phyloP scores from a whole-genome alignment of 1,140 invertebrate species.

The Arctopsyche grandis region DNA sequence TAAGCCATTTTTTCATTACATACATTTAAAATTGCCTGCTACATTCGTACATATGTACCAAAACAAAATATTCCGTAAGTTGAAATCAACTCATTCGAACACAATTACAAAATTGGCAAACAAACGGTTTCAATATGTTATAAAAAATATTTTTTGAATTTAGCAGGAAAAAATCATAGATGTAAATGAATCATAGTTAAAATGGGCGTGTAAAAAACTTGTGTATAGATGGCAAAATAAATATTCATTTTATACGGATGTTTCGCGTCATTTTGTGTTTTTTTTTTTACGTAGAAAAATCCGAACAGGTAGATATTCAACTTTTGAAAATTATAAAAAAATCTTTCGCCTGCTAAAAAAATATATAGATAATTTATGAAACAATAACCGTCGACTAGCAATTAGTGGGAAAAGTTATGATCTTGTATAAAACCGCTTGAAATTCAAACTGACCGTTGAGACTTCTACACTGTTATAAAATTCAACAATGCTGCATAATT shows the following conservation, averaged over 20 bases:
- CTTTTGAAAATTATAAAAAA: slow-evolving; percentile 15
- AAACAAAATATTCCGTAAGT: background rate
- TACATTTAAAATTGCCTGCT: background rate
- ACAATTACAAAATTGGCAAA: too few relatives aligned
- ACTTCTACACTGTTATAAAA: too few relatives aligned
- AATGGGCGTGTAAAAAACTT: background rate
- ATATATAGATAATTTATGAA: too few relatives aligned
- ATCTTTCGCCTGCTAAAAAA: background rate
- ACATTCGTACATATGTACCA: background rate
- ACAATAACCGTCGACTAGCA: too few relatives aligned
- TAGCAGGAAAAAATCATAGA: background rate
- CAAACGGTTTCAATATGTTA: background rate
- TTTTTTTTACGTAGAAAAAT: too few relatives aligned
- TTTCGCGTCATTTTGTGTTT: background rate
- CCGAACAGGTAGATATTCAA: background rate
- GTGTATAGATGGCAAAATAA: slow-evolving; percentile 15
- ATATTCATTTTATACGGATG: slow-evolving; percentile 1
- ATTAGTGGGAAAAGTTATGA: too few relatives aligned
- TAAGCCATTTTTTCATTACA: too few relatives aligned
- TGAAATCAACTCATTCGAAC: too few relatives aligned
- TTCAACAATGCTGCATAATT: too few relatives aligned
- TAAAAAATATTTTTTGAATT: background rate
- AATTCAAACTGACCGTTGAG: too few relatives aligned
- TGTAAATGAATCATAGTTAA: background rate
- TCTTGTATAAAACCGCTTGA: too few relatives aligned